Evolutionary conservation across 1,140 invertebrate species (phyloP).

Genomic region (Wiebesia pumilae): DNA sequence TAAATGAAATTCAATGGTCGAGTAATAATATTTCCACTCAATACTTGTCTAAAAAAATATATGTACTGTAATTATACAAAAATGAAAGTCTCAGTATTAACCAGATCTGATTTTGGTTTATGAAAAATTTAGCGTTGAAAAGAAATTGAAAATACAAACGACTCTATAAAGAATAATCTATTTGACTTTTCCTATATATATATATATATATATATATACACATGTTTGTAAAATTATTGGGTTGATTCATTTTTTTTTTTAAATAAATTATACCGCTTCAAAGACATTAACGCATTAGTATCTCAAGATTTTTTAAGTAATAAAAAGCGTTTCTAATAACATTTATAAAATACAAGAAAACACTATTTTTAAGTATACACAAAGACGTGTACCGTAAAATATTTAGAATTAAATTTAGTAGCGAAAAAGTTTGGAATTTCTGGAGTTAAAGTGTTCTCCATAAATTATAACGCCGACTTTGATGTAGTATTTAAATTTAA

Average conservation of each 20-base stretch:
- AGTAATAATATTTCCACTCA: background rate
- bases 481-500: background rate
- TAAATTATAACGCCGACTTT: background rate
- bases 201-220: too few species aligned
- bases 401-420: slow-evolving; percentile 5
- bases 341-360: background rate
- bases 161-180: too few species aligned
- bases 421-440: background rate
- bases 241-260: background rate
- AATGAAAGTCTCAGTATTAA: too few species aligned
- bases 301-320: background rate
- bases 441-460: background rate
- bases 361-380: background rate
- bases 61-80: too few species aligned
- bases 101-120: too few species aligned
- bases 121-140: too few species aligned
- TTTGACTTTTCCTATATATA: too few species aligned
- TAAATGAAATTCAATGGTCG: background rate
- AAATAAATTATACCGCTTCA: background rate
- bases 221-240: too few species aligned
- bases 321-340: too few species aligned
- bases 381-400: background rate
- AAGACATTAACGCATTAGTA: background rate
- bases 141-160: too few species aligned
- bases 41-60: background rate